phyloP scores from a whole-genome alignment of 2,113 vertebrate genomes.

The Pyxicephalus adspersus region DNA sequence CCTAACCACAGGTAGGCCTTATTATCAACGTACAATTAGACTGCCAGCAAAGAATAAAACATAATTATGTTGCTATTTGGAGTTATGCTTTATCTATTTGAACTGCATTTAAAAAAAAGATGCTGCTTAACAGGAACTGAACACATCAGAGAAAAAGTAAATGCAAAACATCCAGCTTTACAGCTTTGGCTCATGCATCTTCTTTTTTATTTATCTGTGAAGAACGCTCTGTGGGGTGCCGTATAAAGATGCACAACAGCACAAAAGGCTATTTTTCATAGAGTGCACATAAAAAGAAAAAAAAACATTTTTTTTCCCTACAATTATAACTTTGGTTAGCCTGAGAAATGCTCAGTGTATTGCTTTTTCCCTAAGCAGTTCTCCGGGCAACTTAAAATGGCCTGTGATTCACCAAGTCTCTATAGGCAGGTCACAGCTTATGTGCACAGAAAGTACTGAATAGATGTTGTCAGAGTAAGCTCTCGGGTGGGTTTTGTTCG shows the following conservation, averaged over 20 bases:
- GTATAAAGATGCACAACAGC: background rate
- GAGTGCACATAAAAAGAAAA: background rate
- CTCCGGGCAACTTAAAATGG: constrained; percentile 43
- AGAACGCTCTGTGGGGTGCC: background rate
- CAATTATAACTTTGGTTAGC: constrained; percentile 13
- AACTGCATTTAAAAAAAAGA: background rate
- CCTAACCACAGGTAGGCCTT: background rate
- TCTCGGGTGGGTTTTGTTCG: constrained; percentile 43
- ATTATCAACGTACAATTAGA: background rate
- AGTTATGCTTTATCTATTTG: background rate
- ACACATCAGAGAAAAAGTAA: background rate
- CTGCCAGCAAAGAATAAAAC: background rate
- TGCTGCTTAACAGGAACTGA: background rate
- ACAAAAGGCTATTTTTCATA: background rate
- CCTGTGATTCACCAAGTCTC: constrained; percentile 40
- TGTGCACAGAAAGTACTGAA: constrained; percentile 48
- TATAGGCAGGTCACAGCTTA: constrained; percentile 53
- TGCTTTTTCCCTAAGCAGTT: constrained; percentile 11
- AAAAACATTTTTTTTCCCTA: constrained; percentile 9
- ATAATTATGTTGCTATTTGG: background rate
- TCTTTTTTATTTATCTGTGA: background rate
- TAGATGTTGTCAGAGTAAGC: constrained; percentile 54
- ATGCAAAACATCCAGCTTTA: constrained; percentile 8
- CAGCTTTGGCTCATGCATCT: background rate
- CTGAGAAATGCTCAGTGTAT: constrained; percentile 21